These are phyloP conservation scores for Tinea trinotella DNA, from an alignment of 2,888 invertebrate species.

Conservation along the genomic window DNA sequence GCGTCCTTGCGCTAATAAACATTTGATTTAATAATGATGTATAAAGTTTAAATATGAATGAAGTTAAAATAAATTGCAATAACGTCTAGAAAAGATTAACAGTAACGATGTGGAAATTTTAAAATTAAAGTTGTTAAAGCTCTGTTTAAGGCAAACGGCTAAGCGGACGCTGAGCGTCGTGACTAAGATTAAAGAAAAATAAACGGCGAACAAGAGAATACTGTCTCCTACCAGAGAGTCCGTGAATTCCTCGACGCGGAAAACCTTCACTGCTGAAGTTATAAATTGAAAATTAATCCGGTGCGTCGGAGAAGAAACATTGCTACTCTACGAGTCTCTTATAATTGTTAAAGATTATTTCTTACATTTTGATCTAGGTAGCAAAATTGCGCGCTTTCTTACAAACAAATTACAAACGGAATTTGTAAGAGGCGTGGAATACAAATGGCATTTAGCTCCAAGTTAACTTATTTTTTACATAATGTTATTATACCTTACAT, in stretches of 20 bases:
- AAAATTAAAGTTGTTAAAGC: conserved; percentile 17
- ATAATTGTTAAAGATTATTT: conserved; percentile 8
- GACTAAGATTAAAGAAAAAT: conserved; percentile 18
- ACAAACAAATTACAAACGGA: neutral
- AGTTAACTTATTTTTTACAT: neutral
- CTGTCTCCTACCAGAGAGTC: conserved; percentile 21
- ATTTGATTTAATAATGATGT: no score
- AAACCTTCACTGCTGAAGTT: conserved; percentile 14
- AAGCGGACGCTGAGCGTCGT: neutral
- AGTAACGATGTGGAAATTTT: neutral
- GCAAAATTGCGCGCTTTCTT: no score
- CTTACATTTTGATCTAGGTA: conserved; percentile 5
- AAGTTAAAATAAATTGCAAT: neutral
- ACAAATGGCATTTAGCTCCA: neutral
- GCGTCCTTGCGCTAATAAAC: no score
- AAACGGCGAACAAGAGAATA: conserved; percentile 21
- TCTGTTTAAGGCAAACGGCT: conserved; percentile 15
- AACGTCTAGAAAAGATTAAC: conserved; percentile 1
- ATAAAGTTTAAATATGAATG: no score
- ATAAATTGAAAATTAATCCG: conserved; percentile 25
- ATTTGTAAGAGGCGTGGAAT: conserved; percentile 1
- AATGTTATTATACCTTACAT: no score
- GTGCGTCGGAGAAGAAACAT: conserved; percentile 20
- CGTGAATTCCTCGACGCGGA: conserved; percentile 13
- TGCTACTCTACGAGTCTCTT: neutral